Conservation (phyloP, 2,113 vertebrate genomes). For the Catharus bicknelli region DNA sequence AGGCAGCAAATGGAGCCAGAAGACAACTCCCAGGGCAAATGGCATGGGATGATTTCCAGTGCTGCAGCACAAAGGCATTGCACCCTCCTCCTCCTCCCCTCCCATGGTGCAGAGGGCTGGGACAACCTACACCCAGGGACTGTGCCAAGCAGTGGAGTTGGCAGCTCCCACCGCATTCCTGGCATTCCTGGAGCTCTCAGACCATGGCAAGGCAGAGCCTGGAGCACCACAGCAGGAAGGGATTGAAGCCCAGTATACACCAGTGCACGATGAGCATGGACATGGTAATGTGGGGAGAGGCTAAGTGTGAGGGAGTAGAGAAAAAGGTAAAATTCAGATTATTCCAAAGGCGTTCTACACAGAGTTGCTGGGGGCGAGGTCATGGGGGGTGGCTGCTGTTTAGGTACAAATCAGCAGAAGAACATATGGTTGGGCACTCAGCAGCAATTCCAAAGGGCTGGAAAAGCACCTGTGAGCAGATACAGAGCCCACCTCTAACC, state of each 20-base stretch:
- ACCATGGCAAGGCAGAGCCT: not conserved
- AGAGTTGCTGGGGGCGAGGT: conserved; percentile 5
- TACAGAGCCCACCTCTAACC: not conserved
- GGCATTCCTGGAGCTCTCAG: not conserved
- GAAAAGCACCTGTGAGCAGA: not conserved
- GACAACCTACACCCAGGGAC: not conserved
- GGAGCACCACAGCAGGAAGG: not conserved
- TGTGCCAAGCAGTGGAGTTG: not conserved
- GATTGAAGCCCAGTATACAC: conserved; percentile 36
- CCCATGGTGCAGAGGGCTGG: not conserved
- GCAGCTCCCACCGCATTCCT: not conserved
- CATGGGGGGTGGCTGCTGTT: not conserved
- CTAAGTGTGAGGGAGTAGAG: conserved; percentile 33
- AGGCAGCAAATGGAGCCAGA: not conserved
- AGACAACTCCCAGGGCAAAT: not conserved
- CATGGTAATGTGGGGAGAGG: not conserved
- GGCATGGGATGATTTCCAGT: not conserved
- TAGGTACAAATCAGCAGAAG: conserved; percentile 12
- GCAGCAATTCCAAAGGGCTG: not conserved
- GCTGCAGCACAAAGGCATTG: rapidly evolving
- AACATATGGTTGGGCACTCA: not conserved
- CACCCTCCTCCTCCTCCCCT: not conserved
- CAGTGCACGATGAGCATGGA: not conserved
- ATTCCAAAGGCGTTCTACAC: conserved; percentile 31
- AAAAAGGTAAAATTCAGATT: conserved; percentile 53